phyloP scores from a whole-genome alignment of 2,797 vertebrate genomes.

The Anisognathus igniventris region DNA sequence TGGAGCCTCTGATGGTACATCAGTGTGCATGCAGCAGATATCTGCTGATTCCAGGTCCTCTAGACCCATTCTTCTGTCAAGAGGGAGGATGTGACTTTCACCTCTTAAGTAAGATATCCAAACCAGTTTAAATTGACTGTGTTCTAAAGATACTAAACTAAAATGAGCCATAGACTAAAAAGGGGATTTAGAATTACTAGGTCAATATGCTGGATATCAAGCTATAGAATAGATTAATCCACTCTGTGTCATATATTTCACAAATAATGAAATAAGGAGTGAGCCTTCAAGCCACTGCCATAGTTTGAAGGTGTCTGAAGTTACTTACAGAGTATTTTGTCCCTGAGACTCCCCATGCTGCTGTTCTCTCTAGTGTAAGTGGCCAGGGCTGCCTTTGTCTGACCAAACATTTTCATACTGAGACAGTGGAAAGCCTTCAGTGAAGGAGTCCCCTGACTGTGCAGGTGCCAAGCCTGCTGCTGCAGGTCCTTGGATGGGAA shows the following conservation, averaged over 20 bases:
- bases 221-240: background rate
- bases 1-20: background rate
- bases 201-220: background rate
- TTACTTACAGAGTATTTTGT: background rate
- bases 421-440: background rate
- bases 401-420: background rate
- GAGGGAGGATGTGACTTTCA: background rate
- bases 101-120: background rate
- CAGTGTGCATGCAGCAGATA: background rate
- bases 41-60: background rate
- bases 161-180: background rate
- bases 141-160: background rate
- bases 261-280: background rate
- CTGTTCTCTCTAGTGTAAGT: background rate
- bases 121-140: background rate
- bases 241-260: background rate
- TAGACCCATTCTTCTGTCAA: background rate
- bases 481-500: background rate
- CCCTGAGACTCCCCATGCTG: background rate
- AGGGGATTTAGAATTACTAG: background rate
- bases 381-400: background rate
- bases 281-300: background rate
- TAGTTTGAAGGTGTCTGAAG: background rate
- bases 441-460: too few relatives aligned
- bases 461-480: background rate